Conservation (phyloP, 2,113 vertebrate genomes). For the Globicephala melas region DNA sequence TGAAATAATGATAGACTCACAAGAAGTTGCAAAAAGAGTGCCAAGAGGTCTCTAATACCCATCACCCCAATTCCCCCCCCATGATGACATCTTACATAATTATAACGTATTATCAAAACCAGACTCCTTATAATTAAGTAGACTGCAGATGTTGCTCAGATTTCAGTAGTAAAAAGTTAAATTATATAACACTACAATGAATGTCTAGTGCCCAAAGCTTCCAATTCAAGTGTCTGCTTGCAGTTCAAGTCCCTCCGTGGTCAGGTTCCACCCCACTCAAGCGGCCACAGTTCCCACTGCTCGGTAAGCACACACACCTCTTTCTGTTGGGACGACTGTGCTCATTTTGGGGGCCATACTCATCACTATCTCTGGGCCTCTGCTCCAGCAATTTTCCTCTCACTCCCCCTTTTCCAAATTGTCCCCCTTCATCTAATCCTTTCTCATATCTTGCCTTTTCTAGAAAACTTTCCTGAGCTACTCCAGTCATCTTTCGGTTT, state of each 20-base stretch:
- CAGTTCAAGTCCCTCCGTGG: background rate
- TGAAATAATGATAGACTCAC: slow-evolving; percentile 3
- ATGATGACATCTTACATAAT: background rate
- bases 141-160: background rate
- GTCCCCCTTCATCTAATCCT: background rate
- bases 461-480: background rate
- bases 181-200: background rate
- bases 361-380: background rate
- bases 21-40: background rate
- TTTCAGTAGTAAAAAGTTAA: background rate
- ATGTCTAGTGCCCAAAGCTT: background rate
- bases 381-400: background rate
- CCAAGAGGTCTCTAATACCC: background rate
- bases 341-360: background rate
- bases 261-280: background rate
- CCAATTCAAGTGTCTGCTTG: background rate
- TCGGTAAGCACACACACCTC: background rate
- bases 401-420: background rate
- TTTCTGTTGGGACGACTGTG: background rate
- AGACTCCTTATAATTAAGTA: background rate
- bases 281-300: background rate
- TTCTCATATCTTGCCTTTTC: background rate
- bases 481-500: background rate
- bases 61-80: background rate
- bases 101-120: background rate